Evolutionary conservation across 1,140 invertebrate genomes (phyloP).

Genomic region (Lordiphosa collinella): DNA sequence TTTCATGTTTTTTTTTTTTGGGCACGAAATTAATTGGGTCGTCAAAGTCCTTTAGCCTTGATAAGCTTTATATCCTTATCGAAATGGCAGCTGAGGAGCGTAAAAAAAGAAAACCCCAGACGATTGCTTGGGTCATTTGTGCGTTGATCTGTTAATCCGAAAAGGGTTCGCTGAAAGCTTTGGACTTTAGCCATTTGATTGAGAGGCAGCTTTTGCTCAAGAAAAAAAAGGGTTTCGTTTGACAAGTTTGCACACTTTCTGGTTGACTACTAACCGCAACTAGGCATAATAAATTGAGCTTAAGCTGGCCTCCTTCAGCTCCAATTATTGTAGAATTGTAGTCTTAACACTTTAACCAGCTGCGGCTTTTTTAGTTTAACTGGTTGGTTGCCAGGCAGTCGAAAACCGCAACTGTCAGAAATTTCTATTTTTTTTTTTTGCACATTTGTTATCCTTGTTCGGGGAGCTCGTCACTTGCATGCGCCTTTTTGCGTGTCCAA

Average conservation of each 20-base stretch:
- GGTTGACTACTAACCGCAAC: slow-evolving; percentile 9
- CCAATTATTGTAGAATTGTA: slow-evolving; percentile 42
- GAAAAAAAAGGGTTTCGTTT: slow-evolving; percentile 8
- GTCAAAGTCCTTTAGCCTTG: slow-evolving; percentile 55
- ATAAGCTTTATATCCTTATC: slow-evolving; percentile 57
- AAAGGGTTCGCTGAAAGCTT: slow-evolving; percentile 46
- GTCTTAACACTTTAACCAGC: slow-evolving; percentile 8
- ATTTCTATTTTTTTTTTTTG: slow-evolving; percentile 14
- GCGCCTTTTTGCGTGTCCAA: slow-evolving; percentile 70
- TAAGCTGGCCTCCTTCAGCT: slow-evolving; percentile 15
- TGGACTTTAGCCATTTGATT: slow-evolving; percentile 41
- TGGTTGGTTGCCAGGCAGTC: slow-evolving; percentile 5
- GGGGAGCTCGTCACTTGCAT: slow-evolving; percentile 57
- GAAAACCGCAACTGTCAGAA: slow-evolving; percentile 7
- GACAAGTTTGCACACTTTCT: slow-evolving; percentile 11
- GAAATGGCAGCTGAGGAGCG: slow-evolving; percentile 29
- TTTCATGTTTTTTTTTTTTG: slow-evolving; percentile 16
- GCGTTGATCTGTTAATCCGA: slow-evolving; percentile 66
- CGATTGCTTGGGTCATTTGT: slow-evolving; percentile 48
- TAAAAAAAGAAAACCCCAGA: slow-evolving; percentile 34
- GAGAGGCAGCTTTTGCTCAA: slow-evolving; percentile 14
- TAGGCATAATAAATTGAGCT: slow-evolving; percentile 41
- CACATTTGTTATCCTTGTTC: slow-evolving; percentile 35
- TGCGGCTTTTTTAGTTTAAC: slow-evolving; percentile 15
- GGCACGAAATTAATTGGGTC: slow-evolving; percentile 64